These are phyloP conservation scores for Macroramphosus scolopax DNA, from an alignment of 2,797 vertebrate genomes.

Conservation along the genomic window DNA sequence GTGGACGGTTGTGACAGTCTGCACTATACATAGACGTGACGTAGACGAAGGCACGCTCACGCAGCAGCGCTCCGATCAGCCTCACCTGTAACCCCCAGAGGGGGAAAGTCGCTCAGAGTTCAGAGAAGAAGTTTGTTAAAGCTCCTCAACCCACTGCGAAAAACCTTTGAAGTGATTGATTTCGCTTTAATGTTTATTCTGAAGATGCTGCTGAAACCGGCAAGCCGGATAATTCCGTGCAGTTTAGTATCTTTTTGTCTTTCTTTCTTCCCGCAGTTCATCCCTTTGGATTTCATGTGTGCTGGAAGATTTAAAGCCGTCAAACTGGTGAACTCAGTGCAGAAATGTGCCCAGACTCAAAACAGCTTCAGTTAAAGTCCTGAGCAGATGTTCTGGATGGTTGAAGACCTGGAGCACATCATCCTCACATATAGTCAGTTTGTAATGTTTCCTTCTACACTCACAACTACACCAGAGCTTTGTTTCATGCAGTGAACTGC, in stretches of 20 bases:
- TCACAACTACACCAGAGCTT: too few species aligned
- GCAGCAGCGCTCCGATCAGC: slow-evolving; percentile 24
- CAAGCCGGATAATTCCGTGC: too few species aligned
- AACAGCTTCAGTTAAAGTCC: too few species aligned
- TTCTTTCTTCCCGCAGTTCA: slow-evolving; percentile 38
- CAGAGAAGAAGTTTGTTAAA: slow-evolving; percentile 10
- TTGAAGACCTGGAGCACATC: too few species aligned
- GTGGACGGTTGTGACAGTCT: slow-evolving; percentile 38
- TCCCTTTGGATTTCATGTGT: slow-evolving; percentile 20
- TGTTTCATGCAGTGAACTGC: too few species aligned
- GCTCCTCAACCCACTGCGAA: slow-evolving; percentile 1
- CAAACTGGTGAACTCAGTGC: slow-evolving; percentile 11
- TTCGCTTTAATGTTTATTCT: too few species aligned
- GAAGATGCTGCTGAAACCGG: too few species aligned
- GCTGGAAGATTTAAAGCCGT: slow-evolving; percentile 18
- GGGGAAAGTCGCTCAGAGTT: too few species aligned
- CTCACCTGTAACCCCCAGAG: slow-evolving; percentile 5
- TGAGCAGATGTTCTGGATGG: not conserved
- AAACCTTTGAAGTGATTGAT: too few species aligned
- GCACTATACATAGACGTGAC: slow-evolving; percentile 40
- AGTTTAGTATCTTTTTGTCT: not conserved
- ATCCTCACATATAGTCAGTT: too few species aligned
- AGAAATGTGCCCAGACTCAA: slow-evolving; percentile 9
- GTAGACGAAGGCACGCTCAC: too few species aligned
- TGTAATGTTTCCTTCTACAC: too few species aligned